Conservation (phyloP, 2,888 invertebrate genomes). For the Neoascia interrupta region DNA sequence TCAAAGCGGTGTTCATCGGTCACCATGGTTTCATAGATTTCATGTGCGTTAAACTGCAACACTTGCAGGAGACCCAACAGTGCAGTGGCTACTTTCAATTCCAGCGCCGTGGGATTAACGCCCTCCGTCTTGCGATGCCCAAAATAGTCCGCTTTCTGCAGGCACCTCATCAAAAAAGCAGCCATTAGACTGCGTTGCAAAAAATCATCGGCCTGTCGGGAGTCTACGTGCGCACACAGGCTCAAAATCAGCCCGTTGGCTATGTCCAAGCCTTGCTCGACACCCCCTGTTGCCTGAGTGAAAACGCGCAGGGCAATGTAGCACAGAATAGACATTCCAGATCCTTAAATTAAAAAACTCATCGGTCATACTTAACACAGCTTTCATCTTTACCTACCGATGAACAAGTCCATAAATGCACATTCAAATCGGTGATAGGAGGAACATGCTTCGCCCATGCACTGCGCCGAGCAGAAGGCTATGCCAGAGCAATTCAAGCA, state of each 20-base stretch:
- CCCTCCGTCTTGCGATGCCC: slow-evolving; percentile 79
- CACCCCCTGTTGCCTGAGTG: slow-evolving; percentile 83
- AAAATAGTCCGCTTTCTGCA: slow-evolving; percentile 86
- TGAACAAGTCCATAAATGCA: slow-evolving; percentile 85
- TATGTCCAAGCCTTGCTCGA: slow-evolving; percentile 76
- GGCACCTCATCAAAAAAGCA: slow-evolving; percentile 85
- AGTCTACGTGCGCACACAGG: slow-evolving; percentile 84
- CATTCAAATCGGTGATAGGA: slow-evolving; percentile 89
- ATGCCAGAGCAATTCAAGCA: slow-evolving; percentile 88
- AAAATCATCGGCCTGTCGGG: slow-evolving; percentile 85
- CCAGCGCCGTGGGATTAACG: slow-evolving; percentile 81
- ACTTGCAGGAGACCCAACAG: slow-evolving; percentile 87
- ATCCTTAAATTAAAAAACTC: slow-evolving; percentile 79
- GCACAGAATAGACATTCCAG: slow-evolving; percentile 90
- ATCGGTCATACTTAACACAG: too few species aligned
- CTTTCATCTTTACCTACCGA: slow-evolving; percentile 82
- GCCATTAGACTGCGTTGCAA: slow-evolving; percentile 89
- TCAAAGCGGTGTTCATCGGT: slow-evolving; percentile 80
- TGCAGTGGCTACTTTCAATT: slow-evolving; percentile 83
- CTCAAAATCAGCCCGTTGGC: slow-evolving; percentile 82
- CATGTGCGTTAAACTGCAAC: slow-evolving; percentile 92
- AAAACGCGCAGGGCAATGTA: slow-evolving; percentile 88
- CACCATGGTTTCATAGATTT: slow-evolving; percentile 86
- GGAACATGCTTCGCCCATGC: slow-evolving; percentile 83
- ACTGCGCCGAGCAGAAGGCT: slow-evolving; percentile 86